A percentile compares a stretch with the other conserved stretches of the same genome.
These are phyloP conservation scores for Drosophila paranaensis DNA, from an alignment of 2,888 invertebrate genomes.

Conservation along the genomic window DNA sequence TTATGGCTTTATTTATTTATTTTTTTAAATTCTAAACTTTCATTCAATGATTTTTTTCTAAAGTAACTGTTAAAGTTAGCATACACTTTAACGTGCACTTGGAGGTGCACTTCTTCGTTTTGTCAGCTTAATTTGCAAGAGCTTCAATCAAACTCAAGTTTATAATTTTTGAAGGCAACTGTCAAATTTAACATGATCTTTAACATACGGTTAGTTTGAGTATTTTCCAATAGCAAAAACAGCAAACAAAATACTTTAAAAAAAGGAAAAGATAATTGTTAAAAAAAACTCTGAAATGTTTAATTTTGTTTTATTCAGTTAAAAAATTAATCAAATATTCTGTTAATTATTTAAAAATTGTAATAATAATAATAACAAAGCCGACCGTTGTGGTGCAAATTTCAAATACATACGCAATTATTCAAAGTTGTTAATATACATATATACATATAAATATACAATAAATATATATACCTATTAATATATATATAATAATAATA, in stretches of 20 bases:
- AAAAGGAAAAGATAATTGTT: not conserved
- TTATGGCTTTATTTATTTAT: too few relatives aligned
- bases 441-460: conserved; percentile 15
- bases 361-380: conserved; percentile 13
- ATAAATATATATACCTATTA: conserved; percentile 8
- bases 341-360: conserved; percentile 24
- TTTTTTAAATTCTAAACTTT: too few relatives aligned
- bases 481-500: conserved; percentile 6
- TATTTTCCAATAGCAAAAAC: too few relatives aligned
- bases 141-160: not conserved
- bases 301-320: not conserved
- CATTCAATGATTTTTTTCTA: too few relatives aligned
- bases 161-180: not conserved
- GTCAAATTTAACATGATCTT: not conserved
- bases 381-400: conserved; percentile 48
- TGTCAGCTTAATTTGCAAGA: not conserved
- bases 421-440: conserved; percentile 44
- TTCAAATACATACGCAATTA: conserved; percentile 41
- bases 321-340: not conserved
- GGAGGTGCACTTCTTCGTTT: too few relatives aligned
- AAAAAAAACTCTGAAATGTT: not conserved
- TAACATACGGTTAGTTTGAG: not conserved
- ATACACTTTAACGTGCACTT: not conserved
- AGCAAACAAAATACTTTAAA: not conserved
- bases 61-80: conserved; percentile 5